Conservation (phyloP, 2,888 invertebrate genomes). For the Andrena dorsata region DNA sequence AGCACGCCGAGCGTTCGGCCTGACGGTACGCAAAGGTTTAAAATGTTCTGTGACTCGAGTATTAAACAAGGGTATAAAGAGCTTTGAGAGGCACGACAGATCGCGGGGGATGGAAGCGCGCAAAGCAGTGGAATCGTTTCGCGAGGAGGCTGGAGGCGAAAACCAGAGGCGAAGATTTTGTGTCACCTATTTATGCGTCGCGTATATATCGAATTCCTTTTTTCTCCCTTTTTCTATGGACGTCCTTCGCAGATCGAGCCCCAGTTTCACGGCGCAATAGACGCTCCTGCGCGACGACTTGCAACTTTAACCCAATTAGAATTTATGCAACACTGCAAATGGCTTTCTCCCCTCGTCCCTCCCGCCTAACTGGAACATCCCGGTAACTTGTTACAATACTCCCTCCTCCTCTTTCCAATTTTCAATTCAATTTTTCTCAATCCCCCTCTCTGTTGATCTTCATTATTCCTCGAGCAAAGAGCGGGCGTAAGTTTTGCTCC, state of each 20-base stretch:
- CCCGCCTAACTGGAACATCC: background rate
- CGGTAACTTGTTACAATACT: background rate
- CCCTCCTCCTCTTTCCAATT: background rate
- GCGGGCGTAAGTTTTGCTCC: too few species aligned
- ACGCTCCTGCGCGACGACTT: conserved; percentile 30
- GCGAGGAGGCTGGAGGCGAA: background rate
- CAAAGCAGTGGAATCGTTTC: background rate
- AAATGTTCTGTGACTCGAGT: too few species aligned
- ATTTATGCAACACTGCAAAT: conserved; percentile 35
- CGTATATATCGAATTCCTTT: conserved; percentile 11
- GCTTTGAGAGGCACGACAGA: too few species aligned
- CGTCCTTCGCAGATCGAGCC: conserved; percentile 49
- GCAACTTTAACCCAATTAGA: conserved; percentile 55
- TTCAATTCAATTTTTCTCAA: too few species aligned
- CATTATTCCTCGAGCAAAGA: background rate
- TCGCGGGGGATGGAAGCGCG: background rate
- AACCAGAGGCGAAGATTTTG: conserved; percentile 11
- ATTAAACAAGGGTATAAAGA: too few species aligned
- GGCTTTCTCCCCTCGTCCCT: background rate
- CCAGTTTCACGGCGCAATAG: conserved; percentile 47
- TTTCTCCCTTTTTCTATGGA: conserved; percentile 32
- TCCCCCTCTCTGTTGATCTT: background rate
- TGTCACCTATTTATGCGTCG: conserved; percentile 31
- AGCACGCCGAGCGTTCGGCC: too few species aligned
- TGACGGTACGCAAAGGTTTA: too few species aligned